Evolutionary conservation across 2,113 vertebrate genomes (phyloP).

Genomic region (Malurus elegans): DNA sequence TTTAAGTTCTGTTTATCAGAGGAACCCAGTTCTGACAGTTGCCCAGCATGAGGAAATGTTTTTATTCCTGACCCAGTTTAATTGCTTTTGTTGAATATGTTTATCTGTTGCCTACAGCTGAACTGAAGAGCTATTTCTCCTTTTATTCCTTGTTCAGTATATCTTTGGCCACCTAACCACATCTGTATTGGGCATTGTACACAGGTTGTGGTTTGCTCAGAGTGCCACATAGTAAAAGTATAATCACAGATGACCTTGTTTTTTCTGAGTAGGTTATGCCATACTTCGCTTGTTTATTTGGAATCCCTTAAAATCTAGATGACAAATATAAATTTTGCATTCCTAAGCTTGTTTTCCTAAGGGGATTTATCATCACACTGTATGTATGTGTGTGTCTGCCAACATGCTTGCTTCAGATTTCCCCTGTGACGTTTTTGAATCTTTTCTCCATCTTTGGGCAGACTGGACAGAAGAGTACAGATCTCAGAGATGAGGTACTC

Average conservation of each 20-base stretch:
- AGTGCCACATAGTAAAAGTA: not conserved
- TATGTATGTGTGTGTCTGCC: not conserved
- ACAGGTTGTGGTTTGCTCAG: not conserved
- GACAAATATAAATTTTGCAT: not conserved
- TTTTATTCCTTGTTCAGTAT: not conserved
- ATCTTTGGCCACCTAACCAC: not conserved
- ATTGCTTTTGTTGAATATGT: not conserved
- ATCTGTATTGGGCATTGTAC: not conserved
- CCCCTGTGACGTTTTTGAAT: not conserved
- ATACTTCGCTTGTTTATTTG: not conserved
- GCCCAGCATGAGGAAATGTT: not conserved
- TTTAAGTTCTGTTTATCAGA: not conserved
- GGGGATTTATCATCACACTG: not conserved
- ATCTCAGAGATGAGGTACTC: not conserved
- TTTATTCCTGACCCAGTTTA: not conserved
- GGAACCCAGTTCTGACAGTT: not conserved
- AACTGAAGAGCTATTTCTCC: not conserved
- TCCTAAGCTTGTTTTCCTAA: not conserved
- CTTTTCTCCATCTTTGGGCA: not conserved
- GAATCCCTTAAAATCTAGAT: not conserved
- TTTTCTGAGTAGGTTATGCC: not conserved
- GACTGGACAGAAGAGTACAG: not conserved
- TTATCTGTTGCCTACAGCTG: not conserved
- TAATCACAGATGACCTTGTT: not conserved
- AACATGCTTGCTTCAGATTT: not conserved